Evolutionary conservation across 2,888 invertebrate species (phyloP), one percentile per base, ranked within the genome.

Genomic region (Cosmia pyralina): DNA sequence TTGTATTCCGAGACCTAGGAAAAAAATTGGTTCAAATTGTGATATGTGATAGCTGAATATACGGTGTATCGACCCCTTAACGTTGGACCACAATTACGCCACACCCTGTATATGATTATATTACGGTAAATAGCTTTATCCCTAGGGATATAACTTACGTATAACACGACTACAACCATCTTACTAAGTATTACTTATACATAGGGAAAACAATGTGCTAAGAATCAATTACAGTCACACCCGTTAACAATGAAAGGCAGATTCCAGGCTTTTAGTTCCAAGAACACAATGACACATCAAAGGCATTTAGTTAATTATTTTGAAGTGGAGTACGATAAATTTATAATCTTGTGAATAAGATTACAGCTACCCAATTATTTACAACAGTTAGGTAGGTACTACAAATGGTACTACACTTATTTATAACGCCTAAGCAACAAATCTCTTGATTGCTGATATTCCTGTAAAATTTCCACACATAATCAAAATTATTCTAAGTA

Each of bases 291-390:
- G 72, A 66, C 50, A 53, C 62, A 63, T 70, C 19, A 66, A 53
- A 63, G 59, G 58, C 55, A n/a, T 28, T 28, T 28, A 78, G 64
- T 81, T 67, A 53, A 77, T 80, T 59, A 2, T 52, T 81, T 53
- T 76, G 72, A 66, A 68, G 50, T 50, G 46, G 13, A 46, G 19
- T 57, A 57, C 19, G 38, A 38, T 57, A 46, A 38, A 57, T 53
- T 50, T 65, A 48, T 66, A 34, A 38, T 69, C 13, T 78, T 28
- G 8, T 60, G 38, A 75, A 75, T 52, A 75, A 7, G 10, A 59
- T 68, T 41, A 64, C n/a, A 55, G 50, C 50, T 55, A 50, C 8
- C 46, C 57, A 46, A 50, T 1, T 28, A 28, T 28, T 52, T 44
- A 41, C 34, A 58, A 58, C 53, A 38, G 22, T 67, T 50, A 46